Evolutionary conservation across 2,888 invertebrate genomes (phyloP), one percentile per base, ranked within the genome.

Genomic region (Chrysopilus asiliformis): DNA sequence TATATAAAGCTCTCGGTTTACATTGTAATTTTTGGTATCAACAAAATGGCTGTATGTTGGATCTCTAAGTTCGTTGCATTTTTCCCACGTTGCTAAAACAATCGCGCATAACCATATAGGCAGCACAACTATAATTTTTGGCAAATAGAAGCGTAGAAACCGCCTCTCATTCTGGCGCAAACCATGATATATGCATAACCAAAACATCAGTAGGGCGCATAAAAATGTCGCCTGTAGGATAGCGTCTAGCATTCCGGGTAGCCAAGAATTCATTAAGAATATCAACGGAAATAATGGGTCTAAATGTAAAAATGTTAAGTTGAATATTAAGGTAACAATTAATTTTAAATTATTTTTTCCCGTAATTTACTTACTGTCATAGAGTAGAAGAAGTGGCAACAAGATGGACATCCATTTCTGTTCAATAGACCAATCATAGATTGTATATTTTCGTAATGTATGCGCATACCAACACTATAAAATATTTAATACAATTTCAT

Each of bases 161-260:
- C 79, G 68, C 45, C 94, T 67, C 59, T 93, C 90, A 53, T 90
- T 93, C 85, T 95, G 71, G 55, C 95, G 68, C 22, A 95, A 68
- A 2, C 94, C 95, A 57, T 97, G 95, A 64, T 94, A 95, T 46
- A 91, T 78, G 47, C 90, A 89, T 12, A 97, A 71, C 94, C 95
- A 95, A 52, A 93, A 94, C 53, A 95, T 69, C 46, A 95, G 68
- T 39, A 97, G 70, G 4, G 79, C 78, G 46, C 82, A 82, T 1
- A 95, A 68, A 60, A 95, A 95, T 2, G 85, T 78, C 0, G 86
- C 83, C 65, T 95, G 94, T 47, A 90, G 76, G 29, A 91, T 56
- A 1, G 89, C 83, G 60, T 95, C 94, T 47, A 93, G 56, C 68
- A 94, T 79, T n/a, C 89, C 86, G 0, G 93, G 91, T 39, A 91